phyloP scores from a whole-genome alignment of 1,140 invertebrate genomes.

The Drosophila fuyamai region DNA sequence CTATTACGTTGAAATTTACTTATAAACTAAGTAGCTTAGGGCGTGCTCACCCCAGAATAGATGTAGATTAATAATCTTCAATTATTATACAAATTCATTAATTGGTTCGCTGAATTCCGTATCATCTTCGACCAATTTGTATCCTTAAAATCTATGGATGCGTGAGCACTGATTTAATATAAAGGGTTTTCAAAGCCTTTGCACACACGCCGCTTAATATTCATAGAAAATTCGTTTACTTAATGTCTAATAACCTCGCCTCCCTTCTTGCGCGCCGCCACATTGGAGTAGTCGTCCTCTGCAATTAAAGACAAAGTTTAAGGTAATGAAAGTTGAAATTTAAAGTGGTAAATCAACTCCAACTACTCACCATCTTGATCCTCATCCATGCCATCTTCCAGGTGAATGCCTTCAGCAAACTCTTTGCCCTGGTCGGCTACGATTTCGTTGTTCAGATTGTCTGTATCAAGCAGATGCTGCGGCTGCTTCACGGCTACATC shows the following conservation, averaged over 20 bases:
- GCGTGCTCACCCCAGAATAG: conserved; percentile 10
- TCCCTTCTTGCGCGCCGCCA: conserved; percentile 62
- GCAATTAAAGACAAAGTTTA: conserved; percentile 1
- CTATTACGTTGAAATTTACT: conserved; percentile 21
- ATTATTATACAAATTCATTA: conserved; percentile 25
- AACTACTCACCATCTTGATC: conserved; percentile 75
- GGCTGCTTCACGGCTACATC: conserved; percentile 78
- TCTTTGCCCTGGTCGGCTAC: conserved; percentile 82
- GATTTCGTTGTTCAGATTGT: conserved; percentile 82
- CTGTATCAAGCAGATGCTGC: conserved; percentile 69
- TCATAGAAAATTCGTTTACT: conserved; percentile 12
- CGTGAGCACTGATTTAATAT: conserved; percentile 22
- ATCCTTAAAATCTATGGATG: conserved; percentile 10
- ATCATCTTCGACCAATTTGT: background rate
- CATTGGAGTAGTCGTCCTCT: conserved; percentile 81
- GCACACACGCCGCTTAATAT: conserved; percentile 37
- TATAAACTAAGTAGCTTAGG: conserved; percentile 29
- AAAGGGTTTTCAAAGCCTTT: conserved; percentile 16
- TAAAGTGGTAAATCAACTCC: background rate
- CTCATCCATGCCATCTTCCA: conserved; percentile 80
- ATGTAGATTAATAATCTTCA: conserved; percentile 16
- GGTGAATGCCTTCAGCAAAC: conserved; percentile 74
- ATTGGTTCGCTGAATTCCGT: conserved; percentile 2
- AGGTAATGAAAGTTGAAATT: background rate
- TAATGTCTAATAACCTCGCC: conserved; percentile 79